Percentiles rank a stretch among this genome's conserved stretches.
Conservation (phyloP, 2,888 invertebrate genomes). For the Diarsia rubi region DNA sequence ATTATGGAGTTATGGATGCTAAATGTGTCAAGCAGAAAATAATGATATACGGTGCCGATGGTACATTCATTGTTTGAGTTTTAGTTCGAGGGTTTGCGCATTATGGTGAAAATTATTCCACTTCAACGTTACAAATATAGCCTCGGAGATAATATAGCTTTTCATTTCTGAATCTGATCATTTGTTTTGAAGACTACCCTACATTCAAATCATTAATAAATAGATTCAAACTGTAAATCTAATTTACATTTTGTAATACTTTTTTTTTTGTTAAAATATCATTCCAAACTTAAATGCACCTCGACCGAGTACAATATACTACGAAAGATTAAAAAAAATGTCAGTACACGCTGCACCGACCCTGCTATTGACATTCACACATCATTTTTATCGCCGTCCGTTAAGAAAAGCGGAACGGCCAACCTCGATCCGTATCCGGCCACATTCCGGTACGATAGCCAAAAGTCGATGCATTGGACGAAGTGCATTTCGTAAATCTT, state of each 20-base stretch:
- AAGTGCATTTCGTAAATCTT: slow-evolving; percentile 53
- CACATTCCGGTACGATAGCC: slow-evolving; percentile 55
- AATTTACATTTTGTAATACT: not conserved
- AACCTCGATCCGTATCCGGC: slow-evolving; percentile 56
- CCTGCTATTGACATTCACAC: slow-evolving; percentile 51
- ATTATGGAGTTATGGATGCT: slow-evolving; percentile 10
- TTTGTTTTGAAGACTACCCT: not conserved
- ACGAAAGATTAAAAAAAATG: not conserved
- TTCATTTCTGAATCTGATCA: not conserved
- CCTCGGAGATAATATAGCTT: not conserved
- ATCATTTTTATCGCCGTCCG: slow-evolving; percentile 48
- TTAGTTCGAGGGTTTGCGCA: not conserved
- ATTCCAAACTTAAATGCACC: not conserved
- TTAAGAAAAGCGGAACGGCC: slow-evolving; percentile 49
- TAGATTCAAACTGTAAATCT: not conserved
- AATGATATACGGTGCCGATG: no score
- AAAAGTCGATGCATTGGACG: slow-evolving; percentile 36
- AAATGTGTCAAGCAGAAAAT: slow-evolving; percentile 9
- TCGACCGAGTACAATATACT: not conserved
- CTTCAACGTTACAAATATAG: not conserved
- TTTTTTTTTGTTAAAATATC: not conserved
- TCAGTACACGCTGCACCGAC: slow-evolving; percentile 7
- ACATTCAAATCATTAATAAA: not conserved
- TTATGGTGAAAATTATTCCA: not conserved
- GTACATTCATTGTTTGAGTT: not conserved